Evolutionary conservation across 2,113 vertebrate genomes (phyloP).

Genomic region (Gopherus evgoodei): DNA sequence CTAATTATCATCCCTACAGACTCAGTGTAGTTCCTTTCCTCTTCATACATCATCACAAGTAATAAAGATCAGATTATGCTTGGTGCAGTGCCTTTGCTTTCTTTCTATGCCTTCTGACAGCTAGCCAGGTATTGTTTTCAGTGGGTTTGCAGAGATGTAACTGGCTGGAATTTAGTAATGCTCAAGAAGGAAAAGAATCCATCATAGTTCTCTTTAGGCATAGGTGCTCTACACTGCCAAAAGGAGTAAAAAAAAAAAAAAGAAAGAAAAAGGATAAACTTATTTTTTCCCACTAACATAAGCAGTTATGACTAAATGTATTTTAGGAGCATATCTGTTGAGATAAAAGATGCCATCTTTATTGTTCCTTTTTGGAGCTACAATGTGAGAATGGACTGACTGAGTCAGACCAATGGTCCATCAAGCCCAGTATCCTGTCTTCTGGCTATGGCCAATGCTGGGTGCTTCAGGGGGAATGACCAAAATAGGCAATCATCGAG

Average conservation of each 20-base stretch:
- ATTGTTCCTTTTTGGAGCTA: conserved; percentile 1
- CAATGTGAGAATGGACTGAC: not conserved
- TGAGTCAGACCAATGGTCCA: not conserved
- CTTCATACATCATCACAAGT: conserved; percentile 3
- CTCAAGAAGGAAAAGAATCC: not conserved
- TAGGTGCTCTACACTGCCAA: not conserved
- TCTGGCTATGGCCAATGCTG: not conserved
- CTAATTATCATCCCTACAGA: conserved; percentile 31
- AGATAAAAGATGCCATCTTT: conserved; percentile 1
- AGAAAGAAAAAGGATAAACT: not conserved
- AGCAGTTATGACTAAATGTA: not conserved
- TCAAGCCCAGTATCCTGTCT: not conserved
- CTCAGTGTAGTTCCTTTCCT: conserved; percentile 11
- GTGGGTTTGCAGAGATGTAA: not conserved
- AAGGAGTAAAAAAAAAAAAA: not conserved
- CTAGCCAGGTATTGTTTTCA: conserved; percentile 29
- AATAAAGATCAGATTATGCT: conserved; percentile 24
- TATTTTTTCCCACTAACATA: not conserved
- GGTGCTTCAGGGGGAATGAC: not conserved
- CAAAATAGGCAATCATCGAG: not conserved
- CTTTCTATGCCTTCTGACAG: conserved; percentile 27
- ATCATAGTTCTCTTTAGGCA: not conserved
- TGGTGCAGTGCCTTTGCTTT: not conserved
- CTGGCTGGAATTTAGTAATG: conserved; percentile 12
- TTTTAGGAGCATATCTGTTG: conserved; percentile 11